These are phyloP conservation scores for Allenopithecus nigroviridis DNA, from an alignment of 2,797 vertebrate species.

Conservation along the genomic window DNA sequence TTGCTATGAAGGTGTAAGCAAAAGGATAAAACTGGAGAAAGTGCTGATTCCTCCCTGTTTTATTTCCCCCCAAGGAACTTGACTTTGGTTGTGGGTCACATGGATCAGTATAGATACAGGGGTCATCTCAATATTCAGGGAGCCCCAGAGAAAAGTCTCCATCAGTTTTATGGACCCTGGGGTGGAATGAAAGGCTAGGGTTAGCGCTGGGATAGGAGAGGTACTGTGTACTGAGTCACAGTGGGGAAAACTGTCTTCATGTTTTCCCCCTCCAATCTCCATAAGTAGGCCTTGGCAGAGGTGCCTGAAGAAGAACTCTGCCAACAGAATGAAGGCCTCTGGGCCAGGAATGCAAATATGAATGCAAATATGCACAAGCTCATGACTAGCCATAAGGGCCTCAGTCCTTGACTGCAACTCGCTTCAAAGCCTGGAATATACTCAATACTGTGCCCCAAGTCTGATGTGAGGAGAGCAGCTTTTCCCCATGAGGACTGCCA, in stretches of 20 bases:
- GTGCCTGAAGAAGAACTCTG: neutral
- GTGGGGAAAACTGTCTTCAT: accelerated
- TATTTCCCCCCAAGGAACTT: accelerated
- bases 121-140: neutral
- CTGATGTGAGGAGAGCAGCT: accelerated
- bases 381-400: neutral
- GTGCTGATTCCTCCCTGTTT: neutral
- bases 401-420: accelerated
- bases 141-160: neutral
- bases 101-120: neutral
- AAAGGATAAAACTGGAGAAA: neutral
- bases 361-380: neutral
- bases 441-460: accelerated
- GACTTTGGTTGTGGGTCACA: neutral
- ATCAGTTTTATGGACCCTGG: neutral
- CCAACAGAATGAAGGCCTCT: neutral
- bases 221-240: neutral
- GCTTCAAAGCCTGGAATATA: accelerated
- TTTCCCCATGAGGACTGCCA: neutral
- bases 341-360: neutral
- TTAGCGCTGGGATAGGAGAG: neutral
- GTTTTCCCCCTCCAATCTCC: neutral
- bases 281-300: neutral
- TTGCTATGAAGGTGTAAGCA: neutral
- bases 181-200: accelerated